Conservation (phyloP, 2,888 invertebrate species). For the Deilephila porcellus region DNA sequence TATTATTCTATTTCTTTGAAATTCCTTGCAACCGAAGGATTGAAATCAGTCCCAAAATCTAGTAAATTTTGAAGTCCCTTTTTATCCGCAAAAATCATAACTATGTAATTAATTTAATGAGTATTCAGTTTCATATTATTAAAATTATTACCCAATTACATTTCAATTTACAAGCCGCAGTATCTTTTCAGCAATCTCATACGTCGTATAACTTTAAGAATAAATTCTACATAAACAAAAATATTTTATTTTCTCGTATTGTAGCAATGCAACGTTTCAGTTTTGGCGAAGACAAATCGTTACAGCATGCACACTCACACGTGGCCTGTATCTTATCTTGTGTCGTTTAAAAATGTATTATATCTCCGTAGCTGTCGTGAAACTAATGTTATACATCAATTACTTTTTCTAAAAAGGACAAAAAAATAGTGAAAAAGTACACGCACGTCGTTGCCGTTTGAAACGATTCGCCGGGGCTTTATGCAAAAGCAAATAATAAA, state of each 20-base stretch:
- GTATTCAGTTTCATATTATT: too few species aligned
- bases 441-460: background rate
- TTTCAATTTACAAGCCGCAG: too few species aligned
- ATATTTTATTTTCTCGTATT: background rate
- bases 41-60: too few species aligned
- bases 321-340: conserved; percentile 65
- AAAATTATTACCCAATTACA: too few species aligned
- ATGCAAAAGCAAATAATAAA: background rate
- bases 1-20: too few species aligned
- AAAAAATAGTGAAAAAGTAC: background rate
- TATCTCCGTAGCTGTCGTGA: conserved; percentile 45
- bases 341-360: conserved; percentile 58
- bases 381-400: conserved; percentile 43
- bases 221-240: too few species aligned
- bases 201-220: too few species aligned
- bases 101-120: too few species aligned
- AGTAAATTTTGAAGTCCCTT: too few species aligned
- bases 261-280: background rate
- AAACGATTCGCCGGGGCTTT: background rate
- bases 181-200: too few species aligned
- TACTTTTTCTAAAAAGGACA: conserved; percentile 5
- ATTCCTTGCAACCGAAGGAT: too few species aligned
- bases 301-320: conserved; percentile 62
- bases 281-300: conserved; percentile 46
- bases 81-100: too few species aligned